These are phyloP conservation scores for Calypte anna DNA, from an alignment of 2,113 vertebrate genomes.

Conservation along the genomic window DNA sequence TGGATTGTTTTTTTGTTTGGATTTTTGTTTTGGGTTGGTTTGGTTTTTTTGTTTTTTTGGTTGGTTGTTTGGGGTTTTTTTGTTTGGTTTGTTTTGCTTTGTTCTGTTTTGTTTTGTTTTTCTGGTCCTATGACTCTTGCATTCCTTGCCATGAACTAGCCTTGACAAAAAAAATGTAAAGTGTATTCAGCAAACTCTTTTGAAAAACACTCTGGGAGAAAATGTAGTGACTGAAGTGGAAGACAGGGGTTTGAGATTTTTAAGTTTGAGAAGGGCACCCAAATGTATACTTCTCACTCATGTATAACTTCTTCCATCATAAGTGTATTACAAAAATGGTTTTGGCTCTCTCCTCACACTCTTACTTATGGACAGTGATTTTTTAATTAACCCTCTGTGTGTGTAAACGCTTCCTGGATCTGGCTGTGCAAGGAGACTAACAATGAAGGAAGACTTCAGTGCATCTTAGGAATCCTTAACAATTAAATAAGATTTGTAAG, in stretches of 20 bases:
- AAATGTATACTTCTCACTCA: background rate
- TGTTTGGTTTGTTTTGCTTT: too few relatives aligned
- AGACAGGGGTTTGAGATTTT: background rate
- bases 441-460: background rate
- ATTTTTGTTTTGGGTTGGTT: too few relatives aligned
- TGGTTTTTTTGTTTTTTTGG: too few relatives aligned
- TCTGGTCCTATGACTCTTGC: background rate
- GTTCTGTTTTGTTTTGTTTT: too few relatives aligned
- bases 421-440: background rate
- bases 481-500: background rate
- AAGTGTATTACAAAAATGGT: background rate
- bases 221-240: background rate
- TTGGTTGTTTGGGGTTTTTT: too few relatives aligned
- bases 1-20: too few relatives aligned
- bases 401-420: background rate
- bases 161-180: background rate
- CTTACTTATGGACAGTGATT: background rate
- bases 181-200: background rate
- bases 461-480: background rate
- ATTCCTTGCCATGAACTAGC: background rate
- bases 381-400: background rate
- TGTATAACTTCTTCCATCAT: background rate
- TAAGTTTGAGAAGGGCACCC: background rate
- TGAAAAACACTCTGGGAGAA: background rate
- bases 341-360: background rate